These are phyloP conservation scores for Cossypha polioptera DNA, from an alignment of 2,797 vertebrate genomes.

Conservation along the genomic window DNA sequence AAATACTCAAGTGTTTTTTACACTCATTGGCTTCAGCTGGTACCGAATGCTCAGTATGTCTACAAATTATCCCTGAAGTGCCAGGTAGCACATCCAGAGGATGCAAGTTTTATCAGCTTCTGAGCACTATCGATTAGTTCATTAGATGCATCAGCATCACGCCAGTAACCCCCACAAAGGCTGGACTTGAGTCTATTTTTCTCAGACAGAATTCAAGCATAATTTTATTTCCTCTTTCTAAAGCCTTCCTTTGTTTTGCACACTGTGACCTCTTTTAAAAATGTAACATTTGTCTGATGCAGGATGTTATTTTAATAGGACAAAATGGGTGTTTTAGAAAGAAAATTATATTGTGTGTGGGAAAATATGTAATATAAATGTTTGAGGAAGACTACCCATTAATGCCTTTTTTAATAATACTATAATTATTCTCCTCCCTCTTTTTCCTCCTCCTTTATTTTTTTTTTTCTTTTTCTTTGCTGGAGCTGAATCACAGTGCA, in stretches of 20 bases:
- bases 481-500: too few species aligned
- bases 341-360: not conserved
- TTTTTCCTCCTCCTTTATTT: too few species aligned
- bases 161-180: rapidly evolving
- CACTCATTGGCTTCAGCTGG: not conserved
- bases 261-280: not conserved
- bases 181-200: not conserved
- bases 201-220: not conserved
- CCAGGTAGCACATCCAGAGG: not conserved
- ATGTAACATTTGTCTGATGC: not conserved
- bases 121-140: not conserved
- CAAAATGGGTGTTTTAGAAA: not conserved
- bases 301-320: not conserved
- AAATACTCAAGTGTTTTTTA: not conserved
- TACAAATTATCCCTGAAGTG: not conserved
- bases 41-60: not conserved
- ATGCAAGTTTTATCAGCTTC: not conserved
- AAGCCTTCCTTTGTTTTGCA: not conserved
- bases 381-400: not conserved
- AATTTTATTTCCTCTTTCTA: not conserved
- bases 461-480: too few species aligned
- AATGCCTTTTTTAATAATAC: not conserved
- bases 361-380: not conserved
- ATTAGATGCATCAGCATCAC: not conserved
- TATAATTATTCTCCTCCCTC: not conserved